A percentile compares a stretch with the other conserved stretches of the same genome.
These are phyloP conservation scores for Ormyrus rosae DNA, from an alignment of 2,888 invertebrate genomes.

Conservation along the genomic window DNA sequence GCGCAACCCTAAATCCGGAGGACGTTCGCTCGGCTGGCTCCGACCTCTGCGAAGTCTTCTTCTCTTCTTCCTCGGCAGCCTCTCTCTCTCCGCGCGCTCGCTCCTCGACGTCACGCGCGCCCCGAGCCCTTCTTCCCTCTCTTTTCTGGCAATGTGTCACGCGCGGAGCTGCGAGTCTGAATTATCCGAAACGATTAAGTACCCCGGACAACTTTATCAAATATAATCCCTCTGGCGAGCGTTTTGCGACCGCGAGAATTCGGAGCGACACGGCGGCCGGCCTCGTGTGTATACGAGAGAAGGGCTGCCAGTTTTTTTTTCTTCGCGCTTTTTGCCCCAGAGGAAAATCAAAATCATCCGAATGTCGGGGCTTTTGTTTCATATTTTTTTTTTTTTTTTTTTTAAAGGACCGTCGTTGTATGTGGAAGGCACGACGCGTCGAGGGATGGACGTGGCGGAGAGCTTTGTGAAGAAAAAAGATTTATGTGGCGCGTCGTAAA, in stretches of 20 bases:
- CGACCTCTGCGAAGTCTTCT: neutral
- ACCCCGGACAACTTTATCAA: neutral
- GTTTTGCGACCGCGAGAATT: neutral
- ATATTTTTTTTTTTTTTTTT: too few relatives aligned
- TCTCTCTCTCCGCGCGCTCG: neutral
- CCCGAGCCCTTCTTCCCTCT: too few relatives aligned
- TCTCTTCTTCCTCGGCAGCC: neutral
- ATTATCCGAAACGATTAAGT: neutral
- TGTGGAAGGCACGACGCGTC: too few relatives aligned
- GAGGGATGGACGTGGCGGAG: too few relatives aligned
- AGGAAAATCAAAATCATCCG: too few relatives aligned
- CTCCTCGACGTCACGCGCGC: neutral
- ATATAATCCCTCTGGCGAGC: neutral
- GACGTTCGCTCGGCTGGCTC: neutral
- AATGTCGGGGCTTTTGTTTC: too few relatives aligned
- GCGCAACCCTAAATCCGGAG: conserved; percentile 7
- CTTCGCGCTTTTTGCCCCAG: too few relatives aligned
- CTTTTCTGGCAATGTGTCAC: too few relatives aligned
- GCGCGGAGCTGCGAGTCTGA: neutral
- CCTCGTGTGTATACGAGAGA: too few relatives aligned
- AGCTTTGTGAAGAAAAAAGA: neutral
- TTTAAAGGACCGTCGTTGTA: too few relatives aligned
- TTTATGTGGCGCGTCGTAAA: neutral
- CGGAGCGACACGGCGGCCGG: too few relatives aligned
- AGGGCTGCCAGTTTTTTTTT: too few relatives aligned